Conservation (phyloP, 2,113 vertebrate species). For the Dipodomys spectabilis region DNA sequence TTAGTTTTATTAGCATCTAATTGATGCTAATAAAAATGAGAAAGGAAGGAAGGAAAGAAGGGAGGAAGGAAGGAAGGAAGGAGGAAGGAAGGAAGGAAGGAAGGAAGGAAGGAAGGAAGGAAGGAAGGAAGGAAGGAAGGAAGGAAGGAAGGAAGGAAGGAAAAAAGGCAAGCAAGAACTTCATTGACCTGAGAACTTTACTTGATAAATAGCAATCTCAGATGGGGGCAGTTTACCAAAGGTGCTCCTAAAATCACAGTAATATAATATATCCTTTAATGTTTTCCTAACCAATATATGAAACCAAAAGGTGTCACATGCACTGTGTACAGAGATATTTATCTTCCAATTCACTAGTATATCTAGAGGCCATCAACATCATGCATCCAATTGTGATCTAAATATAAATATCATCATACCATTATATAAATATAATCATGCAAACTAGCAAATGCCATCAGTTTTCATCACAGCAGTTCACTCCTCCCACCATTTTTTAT, state of each 20-base stretch:
- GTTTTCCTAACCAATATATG: not conserved
- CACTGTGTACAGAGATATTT: not conserved
- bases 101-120: constrained; percentile 20
- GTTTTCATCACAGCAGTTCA: constrained; percentile 29
- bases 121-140: not conserved
- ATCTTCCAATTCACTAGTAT: constrained; percentile 1
- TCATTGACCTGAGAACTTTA: constrained; percentile 51
- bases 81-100: not conserved
- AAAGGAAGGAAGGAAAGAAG: not conserved
- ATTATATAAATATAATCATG: constrained; percentile 64
- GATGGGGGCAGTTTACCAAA: constrained; percentile 22
- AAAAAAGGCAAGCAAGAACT: constrained; percentile 43
- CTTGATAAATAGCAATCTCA: constrained; percentile 31
- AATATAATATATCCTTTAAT: not conserved
- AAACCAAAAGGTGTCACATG: not conserved
- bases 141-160: not conserved
- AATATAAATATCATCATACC: constrained; percentile 57
- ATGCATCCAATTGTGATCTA: constrained; percentile 30
- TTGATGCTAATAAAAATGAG: too few species aligned
- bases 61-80: not conserved
- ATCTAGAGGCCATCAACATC: not conserved
- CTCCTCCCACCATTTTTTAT: constrained; percentile 42
- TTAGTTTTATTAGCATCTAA: too few species aligned
- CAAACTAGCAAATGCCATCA: constrained; percentile 54
- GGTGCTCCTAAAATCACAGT: not conserved